Percentiles rank a stretch among this genome's conserved stretches.
phyloP scores from a whole-genome alignment of 2,113 vertebrate genomes.

The Ictalurus punctatus region DNA sequence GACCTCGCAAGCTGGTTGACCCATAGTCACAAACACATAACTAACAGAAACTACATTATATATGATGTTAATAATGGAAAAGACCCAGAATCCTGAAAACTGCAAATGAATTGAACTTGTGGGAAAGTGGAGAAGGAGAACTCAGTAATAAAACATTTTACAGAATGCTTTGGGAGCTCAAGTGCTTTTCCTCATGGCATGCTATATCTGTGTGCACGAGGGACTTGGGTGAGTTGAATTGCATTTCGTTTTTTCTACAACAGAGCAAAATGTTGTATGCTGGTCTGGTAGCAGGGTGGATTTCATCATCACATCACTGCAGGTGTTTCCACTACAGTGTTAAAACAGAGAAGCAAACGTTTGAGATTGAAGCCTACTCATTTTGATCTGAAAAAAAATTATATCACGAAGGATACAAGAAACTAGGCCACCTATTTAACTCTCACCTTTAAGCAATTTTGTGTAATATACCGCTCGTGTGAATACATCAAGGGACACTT shows the following conservation, averaged over 20 bases:
- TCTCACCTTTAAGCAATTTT: not conserved
- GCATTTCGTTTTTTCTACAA: not conserved
- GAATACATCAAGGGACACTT: not conserved
- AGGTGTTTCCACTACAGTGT: not conserved
- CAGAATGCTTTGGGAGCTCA: conserved; percentile 2
- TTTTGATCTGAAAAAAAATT: not conserved
- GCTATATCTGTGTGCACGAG: not conserved
- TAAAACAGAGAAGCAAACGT: not conserved
- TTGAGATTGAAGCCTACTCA: not conserved
- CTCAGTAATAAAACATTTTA: not conserved
- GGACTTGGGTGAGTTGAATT: conserved; percentile 15
- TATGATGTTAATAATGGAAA: not conserved
- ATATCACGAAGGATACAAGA: not conserved
- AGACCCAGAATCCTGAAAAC: not conserved
- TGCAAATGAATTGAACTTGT: not conserved
- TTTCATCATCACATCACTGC: conserved; percentile 16
- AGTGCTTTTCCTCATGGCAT: not conserved
- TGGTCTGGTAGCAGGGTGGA: not conserved
- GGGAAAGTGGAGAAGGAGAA: not conserved
- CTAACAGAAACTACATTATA: not conserved
- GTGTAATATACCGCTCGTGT: not conserved
- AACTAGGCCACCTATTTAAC: not conserved
- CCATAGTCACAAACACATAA: not conserved
- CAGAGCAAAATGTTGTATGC: not conserved
- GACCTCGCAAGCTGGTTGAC: no score